Evolutionary conservation across 2,797 vertebrate genomes (phyloP), one percentile per base, ranked within the genome.

Genomic region (Channa striata): DNA sequence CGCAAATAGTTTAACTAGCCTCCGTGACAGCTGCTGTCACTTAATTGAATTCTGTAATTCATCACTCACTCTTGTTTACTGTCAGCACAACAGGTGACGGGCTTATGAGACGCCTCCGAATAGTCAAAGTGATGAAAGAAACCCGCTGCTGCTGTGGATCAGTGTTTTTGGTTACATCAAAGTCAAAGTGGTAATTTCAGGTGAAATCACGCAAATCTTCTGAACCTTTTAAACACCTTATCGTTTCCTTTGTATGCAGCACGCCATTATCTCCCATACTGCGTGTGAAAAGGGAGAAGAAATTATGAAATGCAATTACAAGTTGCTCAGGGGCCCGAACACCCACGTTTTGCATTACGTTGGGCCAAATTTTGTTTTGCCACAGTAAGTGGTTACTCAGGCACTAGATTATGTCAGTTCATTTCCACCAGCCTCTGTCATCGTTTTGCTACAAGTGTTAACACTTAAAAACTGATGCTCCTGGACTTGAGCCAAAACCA

Each of bases 281-380:
- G 21, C 42, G 19, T 48, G 53, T 78, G 69, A 73, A 84, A 81
- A 71, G 59, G n/a, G 56, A 58, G 37, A 54, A 70, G 78, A 82
- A 82, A 87, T 87, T 72, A 78, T 70, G 46, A 80, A 89, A 86
- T 12, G 62, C 83, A 90, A 81, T 91, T 89, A 90, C 79, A 80
- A 82, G 82, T 80, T 73, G 82, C 85, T 87, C 77, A 69, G 78
- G 82, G 82, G 69, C 80, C 72, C 56, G 1, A 79, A 83, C 78
- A 57, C 86, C 76, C 83, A 81, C 74, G 43, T 57, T 34, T 74
- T 47, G 54, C 71, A 51, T 68, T 71, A 70, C 79, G 85, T 83
- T 37, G 20, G 77, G 68, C 74, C 61, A 79, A 66, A 82, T 91
- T 74, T 74, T 73, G 74, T 82, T 75, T 83, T 71, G 64, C 71